phyloP scores from a whole-genome alignment of 2,888 invertebrate genomes.

The Heliconius aoede region DNA sequence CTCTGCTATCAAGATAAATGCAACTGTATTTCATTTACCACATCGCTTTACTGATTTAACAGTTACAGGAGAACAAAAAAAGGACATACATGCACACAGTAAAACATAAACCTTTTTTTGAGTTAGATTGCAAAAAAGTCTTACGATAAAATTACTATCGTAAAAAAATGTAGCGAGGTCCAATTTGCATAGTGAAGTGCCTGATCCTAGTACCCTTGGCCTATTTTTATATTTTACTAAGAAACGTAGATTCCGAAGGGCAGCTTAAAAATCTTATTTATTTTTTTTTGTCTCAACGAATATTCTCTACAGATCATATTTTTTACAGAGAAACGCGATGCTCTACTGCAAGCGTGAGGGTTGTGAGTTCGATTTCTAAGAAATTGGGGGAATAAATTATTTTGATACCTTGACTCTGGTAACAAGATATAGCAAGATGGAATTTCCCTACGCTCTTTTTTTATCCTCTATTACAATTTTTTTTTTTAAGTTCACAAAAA shows the following conservation, averaged over 20 bases:
- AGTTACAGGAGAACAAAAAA: too few relatives aligned
- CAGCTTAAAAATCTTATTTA: background rate
- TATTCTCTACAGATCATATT: background rate
- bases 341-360: too few relatives aligned
- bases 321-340: background rate
- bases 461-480: background rate
- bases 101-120: too few relatives aligned
- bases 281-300: background rate
- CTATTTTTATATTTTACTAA: background rate
- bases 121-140: background rate
- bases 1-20: too few relatives aligned
- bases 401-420: background rate
- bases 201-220: background rate
- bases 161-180: background rate
- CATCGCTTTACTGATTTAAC: too few relatives aligned
- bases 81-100: too few relatives aligned
- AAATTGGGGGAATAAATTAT: too few relatives aligned
- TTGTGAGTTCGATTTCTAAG: background rate
- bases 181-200: conserved; percentile 9
- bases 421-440: background rate
- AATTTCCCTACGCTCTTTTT: background rate
- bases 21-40: too few relatives aligned
- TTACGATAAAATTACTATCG: background rate
- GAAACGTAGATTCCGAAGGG: background rate
- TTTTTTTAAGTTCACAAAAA: background rate